Conservation (phyloP, 2,888 invertebrate species). For the Tethea ocularis region DNA sequence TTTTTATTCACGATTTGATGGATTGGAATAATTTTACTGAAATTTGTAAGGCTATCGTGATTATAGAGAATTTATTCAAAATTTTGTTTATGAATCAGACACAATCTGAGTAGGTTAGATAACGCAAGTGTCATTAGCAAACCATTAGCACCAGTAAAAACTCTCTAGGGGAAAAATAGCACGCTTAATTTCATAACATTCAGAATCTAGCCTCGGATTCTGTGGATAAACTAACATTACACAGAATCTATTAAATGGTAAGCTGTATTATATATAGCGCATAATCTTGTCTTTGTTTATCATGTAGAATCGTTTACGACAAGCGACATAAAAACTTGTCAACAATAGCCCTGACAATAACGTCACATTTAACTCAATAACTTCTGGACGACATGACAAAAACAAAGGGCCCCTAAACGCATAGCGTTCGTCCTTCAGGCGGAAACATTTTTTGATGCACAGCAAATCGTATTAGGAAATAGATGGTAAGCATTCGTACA, state of each 20-base stretch:
- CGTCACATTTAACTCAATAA: constrained; percentile 45
- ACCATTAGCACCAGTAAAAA: too few species aligned
- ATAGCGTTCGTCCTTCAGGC: constrained; percentile 20
- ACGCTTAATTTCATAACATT: too few species aligned
- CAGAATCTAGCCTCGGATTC: too few species aligned
- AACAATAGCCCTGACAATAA: constrained; percentile 20
- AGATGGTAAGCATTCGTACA: constrained; percentile 30
- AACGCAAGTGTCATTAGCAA: too few species aligned
- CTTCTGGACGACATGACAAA: constrained; percentile 51
- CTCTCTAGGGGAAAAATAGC: too few species aligned
- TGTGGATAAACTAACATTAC: too few species aligned
- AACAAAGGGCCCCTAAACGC: constrained; percentile 23
- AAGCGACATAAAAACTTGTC: constrained; percentile 15
- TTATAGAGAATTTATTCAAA: not conserved
- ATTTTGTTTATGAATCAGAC: too few species aligned
- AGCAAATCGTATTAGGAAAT: constrained; percentile 53
- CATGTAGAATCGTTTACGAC: not conserved
- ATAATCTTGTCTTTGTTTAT: not conserved
- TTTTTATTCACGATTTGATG: constrained; percentile 22
- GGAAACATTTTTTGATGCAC: constrained; percentile 59
- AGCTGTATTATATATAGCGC: too few species aligned
- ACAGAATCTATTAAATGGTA: too few species aligned
- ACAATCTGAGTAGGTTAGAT: too few species aligned
- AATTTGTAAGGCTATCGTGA: not conserved
- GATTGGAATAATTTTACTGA: constrained; percentile 8